phyloP scores from a whole-genome alignment of 2,888 invertebrate genomes.

The Muschampia plurimacula region DNA sequence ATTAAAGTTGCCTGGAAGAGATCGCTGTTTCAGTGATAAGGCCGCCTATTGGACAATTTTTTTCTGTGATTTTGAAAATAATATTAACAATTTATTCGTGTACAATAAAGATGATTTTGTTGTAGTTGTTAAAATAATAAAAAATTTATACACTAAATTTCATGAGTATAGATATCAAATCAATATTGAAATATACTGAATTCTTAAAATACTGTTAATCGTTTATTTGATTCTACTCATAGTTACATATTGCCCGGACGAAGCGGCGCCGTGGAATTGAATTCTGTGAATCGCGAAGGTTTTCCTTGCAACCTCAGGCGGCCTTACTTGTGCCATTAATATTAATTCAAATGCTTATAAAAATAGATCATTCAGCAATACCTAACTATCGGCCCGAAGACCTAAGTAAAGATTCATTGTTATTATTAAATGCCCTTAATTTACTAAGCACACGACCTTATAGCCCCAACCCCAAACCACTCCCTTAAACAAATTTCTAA shows the following conservation, averaged over 20 bases:
- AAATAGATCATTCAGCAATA: slow-evolving; percentile 10
- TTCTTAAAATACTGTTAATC: neutral
- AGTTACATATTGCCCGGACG: slow-evolving; percentile 62
- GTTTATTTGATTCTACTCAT: slow-evolving; percentile 64
- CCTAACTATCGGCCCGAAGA: slow-evolving; percentile 2
- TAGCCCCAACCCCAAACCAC: neutral
- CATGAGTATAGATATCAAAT: neutral
- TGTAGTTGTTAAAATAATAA: no score
- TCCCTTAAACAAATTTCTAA: neutral
- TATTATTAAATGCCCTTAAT: neutral
- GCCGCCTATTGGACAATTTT: no score
- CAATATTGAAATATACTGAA: neutral
- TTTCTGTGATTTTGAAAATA: no score
- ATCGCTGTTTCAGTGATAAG: no score
- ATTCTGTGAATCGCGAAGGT: slow-evolving; percentile 72
- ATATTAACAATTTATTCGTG: no score
- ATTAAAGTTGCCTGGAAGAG: no score
- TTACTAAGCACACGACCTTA: neutral
- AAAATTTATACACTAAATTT: neutral
- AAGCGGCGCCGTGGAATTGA: slow-evolving; percentile 73
- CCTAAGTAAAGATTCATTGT: slow-evolving; percentile 12
- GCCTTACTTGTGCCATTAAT: slow-evolving; percentile 71
- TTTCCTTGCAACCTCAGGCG: slow-evolving; percentile 68
- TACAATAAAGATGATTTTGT: no score
- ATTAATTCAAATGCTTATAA: slow-evolving; percentile 56